Percentiles rank a stretch among this genome's conserved stretches.
These are phyloP conservation scores for Gymnogyps californianus DNA, from an alignment of 2,113 vertebrate species.

Conservation along the genomic window DNA sequence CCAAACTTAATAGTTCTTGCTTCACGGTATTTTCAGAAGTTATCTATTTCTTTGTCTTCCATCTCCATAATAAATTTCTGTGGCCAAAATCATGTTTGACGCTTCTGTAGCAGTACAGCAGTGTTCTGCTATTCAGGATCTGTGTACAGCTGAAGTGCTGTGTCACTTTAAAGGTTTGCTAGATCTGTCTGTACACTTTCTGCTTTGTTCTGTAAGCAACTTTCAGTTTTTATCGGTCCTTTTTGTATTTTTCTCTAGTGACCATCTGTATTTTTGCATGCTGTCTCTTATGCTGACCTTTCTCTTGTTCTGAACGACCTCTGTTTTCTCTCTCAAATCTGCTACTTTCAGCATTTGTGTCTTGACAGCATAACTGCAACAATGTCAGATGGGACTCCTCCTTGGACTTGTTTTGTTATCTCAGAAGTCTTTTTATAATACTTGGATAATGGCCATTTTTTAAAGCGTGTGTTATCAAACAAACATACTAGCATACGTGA, in stretches of 20 bases:
- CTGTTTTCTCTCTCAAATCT: neutral
- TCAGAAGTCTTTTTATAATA: neutral
- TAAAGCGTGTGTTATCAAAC: neutral
- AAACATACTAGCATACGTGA: fast-evolving
- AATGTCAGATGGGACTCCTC: neutral
- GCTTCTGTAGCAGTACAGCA: neutral
- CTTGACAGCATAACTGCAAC: neutral
- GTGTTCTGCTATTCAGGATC: neutral
- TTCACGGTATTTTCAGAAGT: neutral
- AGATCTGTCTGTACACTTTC: neutral
- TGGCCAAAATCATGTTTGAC: neutral
- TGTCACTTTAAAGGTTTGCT: neutral
- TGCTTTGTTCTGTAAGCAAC: neutral
- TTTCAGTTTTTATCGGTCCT: neutral
- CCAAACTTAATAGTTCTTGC: neutral
- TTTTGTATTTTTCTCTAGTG: neutral
- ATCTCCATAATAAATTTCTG: neutral
- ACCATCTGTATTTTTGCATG: neutral
- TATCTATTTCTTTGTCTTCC: neutral
- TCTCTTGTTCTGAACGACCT: neutral
- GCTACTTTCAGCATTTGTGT: neutral
- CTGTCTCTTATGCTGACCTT: neutral
- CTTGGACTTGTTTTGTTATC: neutral
- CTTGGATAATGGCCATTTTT: neutral
- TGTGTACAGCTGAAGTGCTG: neutral